Conservation (phyloP, 2,888 invertebrate genomes). For the Pristionchus exspectatus region DNA sequence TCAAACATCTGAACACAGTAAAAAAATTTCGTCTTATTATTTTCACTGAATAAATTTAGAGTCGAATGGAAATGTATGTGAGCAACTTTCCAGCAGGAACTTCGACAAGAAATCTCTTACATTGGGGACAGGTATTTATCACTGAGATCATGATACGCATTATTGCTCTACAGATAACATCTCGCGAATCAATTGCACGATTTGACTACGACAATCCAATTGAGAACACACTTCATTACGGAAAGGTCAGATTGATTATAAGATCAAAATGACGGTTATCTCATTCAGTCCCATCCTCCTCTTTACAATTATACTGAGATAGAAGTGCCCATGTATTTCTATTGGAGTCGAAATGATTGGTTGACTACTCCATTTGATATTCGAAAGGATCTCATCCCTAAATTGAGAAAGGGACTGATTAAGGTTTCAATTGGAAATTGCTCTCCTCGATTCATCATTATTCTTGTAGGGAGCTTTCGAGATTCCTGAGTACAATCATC, state of each 20-base stretch:
- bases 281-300: background rate
- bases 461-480: background rate
- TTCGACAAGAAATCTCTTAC: slow-evolving; percentile 7
- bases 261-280: background rate
- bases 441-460: background rate
- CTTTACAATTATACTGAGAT: background rate
- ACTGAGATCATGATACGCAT: no score
- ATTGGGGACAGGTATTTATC: background rate
- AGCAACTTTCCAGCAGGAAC: slow-evolving; percentile 29
- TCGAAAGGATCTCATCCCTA: background rate
- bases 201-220: slow-evolving; percentile 27
- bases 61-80: slow-evolving; percentile 8
- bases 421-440: background rate
- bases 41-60: background rate
- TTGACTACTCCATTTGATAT: slow-evolving; percentile 20
- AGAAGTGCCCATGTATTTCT: slow-evolving; percentile 4
- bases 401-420: background rate
- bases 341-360: slow-evolving; percentile 37
- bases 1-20: slow-evolving; percentile 16
- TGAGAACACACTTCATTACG: slow-evolving; percentile 7
- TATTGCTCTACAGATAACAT: background rate
- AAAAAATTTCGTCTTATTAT: background rate
- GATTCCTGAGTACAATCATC: slow-evolving; percentile 20
- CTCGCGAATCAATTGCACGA: background rate
- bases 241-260: background rate